phyloP scores from a whole-genome alignment of 2,797 vertebrate species.

The Diplodus sargus region DNA sequence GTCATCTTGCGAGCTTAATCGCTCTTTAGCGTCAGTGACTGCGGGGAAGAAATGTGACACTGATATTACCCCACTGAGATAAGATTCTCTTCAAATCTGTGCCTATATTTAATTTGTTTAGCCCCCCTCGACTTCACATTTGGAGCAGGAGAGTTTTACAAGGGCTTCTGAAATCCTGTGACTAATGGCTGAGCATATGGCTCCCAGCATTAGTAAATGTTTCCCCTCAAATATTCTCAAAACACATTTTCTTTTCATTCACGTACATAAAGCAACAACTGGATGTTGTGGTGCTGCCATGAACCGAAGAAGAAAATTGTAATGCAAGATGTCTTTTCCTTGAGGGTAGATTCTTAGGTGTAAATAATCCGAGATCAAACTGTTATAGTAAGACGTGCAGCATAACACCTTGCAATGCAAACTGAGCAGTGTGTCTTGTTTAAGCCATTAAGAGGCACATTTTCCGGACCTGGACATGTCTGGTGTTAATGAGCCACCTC shows the following conservation, averaged over 20 bases:
- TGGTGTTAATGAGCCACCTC: slow-evolving; percentile 72
- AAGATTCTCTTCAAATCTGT: slow-evolving; percentile 68
- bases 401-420: slow-evolving; percentile 17
- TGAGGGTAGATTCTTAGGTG: neutral
- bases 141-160: slow-evolving; percentile 32
- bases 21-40: slow-evolving; percentile 66
- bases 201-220: slow-evolving; percentile 23
- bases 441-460: slow-evolving; percentile 60
- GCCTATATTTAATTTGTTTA: slow-evolving; percentile 67
- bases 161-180: slow-evolving; percentile 46
- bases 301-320: slow-evolving; percentile 5
- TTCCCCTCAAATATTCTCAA: slow-evolving; percentile 23
- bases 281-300: slow-evolving; percentile 1
- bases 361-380: slow-evolving; percentile 17
- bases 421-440: slow-evolving; percentile 53
- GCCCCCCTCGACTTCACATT: slow-evolving; percentile 40
- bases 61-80: slow-evolving; percentile 69
- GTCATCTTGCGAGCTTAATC: slow-evolving; percentile 70
- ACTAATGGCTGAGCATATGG: slow-evolving; percentile 54
- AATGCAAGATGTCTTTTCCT: neutral
- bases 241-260: slow-evolving; percentile 4
- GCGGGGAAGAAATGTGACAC: slow-evolving; percentile 67
- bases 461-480: slow-evolving; percentile 56
- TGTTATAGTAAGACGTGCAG: slow-evolving; percentile 10
- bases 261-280: slow-evolving; percentile 10